Evolutionary conservation across 2,888 invertebrate species (phyloP), one percentile per base, ranked within the genome.

Genomic region (Cerastis rubricosa): DNA sequence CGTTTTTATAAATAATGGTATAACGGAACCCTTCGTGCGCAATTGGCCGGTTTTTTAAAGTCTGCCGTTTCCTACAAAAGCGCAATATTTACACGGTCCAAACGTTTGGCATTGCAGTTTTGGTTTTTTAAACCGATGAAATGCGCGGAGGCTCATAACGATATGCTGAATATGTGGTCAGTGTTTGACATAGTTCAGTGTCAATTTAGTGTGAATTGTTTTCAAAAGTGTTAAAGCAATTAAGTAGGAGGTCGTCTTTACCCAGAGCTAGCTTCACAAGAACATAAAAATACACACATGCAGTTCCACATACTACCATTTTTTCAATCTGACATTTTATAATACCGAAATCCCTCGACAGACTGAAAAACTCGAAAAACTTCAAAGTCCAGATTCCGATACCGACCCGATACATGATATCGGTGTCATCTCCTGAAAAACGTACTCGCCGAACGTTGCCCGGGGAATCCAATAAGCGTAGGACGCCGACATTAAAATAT

Each of bases 401-500:
- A 57, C 14, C 69, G 35, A 49, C 67, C 40, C 73, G 68, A 83
- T 85, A 83, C 77, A 82, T 57, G 75, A 72, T 80, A 82, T 71
- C 68, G 61, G 17, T 75, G 69, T 77, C 71, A 77, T 76, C 74
- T 74, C 59, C 54, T 70, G 69, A 85, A 84, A 87, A 88, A 88
- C 66, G 54, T 71, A 49, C 66, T 72, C 72, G 9, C 40, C 43
- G 70, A 78, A 78, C 69, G 66, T 76, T 54, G 73, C 80, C 59
- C 69, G 43, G 61, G 66, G 90, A 92, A 93, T 93, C 92, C 93
- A 93, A 93, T 93, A 93, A 93, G 90, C 89, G 84, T 76, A 83
- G 85, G 82, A 76, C 78, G 69, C 35, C 75, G 89, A 90, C 91
- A 90, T 92, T 92, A 92, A 94, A 92, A 92, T 94, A 93, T 93